Evolutionary conservation across 1,140 invertebrate species (phyloP), one percentile per base, ranked within the genome.

Genomic region (Bombus sylvicola): DNA sequence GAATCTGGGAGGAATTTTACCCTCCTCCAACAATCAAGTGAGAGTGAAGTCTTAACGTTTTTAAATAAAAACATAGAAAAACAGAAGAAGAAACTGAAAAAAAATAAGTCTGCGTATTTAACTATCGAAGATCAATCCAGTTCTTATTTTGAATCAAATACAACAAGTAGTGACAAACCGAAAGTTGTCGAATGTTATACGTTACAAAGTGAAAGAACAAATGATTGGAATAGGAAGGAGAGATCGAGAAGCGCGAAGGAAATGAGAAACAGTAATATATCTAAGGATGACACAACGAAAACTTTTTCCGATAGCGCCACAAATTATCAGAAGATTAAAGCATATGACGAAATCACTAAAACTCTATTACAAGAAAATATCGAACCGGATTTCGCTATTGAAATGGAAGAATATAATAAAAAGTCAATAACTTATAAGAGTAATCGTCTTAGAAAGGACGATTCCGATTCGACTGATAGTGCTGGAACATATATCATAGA

Each of bases 401-500:
- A 5, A n/a, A 18, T 43, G 8, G 66, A 81, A 41, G 25, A 81
- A 62, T 39, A 34, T 82, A 57, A 53, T 72, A 64, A 41, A 34
- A 71, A 66, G 59, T 79, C n/a, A 72, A 64, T 37, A 69, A 69
- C 28, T 80, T 72, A 39, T 87, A 80, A 76, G 80, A 87, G 22
- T 81, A 87, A 69, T 69, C 31, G 37, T 39, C 81, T 28, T 82
- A 86, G n/a, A 80, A 89, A 72, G 39, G n/a, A 79, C 25, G 18
- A 47, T 37, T 72, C 90, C 3, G 90, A 87, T 47, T 90, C 87
- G 13, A 25, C 87, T 1, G 88, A 90, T 28, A 94, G 94, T 66
- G 88, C 90, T 72, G 93, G 91, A 1, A 95, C 94, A 41, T 95
- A 94, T 41, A 62, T 92, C 28, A 59, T 94, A 9, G 91, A 94